Base-by-base conservation (phyloP, 2,113 vertebrate genomes). In the Dasypus novemcinctus region DNA sequence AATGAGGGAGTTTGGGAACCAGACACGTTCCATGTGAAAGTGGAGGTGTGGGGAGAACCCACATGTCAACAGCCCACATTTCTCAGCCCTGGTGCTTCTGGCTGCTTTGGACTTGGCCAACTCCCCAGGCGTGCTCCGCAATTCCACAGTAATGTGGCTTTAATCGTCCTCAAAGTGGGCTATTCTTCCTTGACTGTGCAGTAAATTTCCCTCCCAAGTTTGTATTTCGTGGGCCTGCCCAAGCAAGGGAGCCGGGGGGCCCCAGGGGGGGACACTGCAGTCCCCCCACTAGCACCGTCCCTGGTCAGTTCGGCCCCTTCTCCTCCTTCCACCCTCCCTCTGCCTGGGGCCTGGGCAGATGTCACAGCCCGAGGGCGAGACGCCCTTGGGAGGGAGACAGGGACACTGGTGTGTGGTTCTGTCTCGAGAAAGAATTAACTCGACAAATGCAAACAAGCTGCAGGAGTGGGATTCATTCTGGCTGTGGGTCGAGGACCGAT, bases 71-170 rank as follows among this genome's bases (percentile, higher is more conserved):
- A 21, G 52, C 87, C 96, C 74, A 36, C 89, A 93, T 95, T 96
- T 97, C 95, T 93, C 97, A 96, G 91, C 89, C 68, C 57, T 63
- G 71, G 59, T 14, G n/a, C 78, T 97, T 87, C 88, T 91, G 75
- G 89, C 93, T 94, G 92, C 94, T 95, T 96, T 91, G 87, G 91
- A 95, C 97, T 94, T 95, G 94, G 86, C 82, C 95, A 95, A 96
- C 94, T 97, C 95, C 96, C 97, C 18, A 0, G 96, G 96, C 95
- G 80, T 96, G 96, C 95, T 97, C 88, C 89, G 93, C 97, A 95
- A 97, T 97, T 97, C 97, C 97, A 95, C 95, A 97, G 95, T 97
- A 97, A 98, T 97, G 93, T 97, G 96, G 96, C 96, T 98, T 97
- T 98, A 96, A 98, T 97, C 95, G 96, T 97, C 94, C 97, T 96